phyloP scores from a whole-genome alignment of 2,113 vertebrate genomes.

The Lepisosteus osseus region DNA sequence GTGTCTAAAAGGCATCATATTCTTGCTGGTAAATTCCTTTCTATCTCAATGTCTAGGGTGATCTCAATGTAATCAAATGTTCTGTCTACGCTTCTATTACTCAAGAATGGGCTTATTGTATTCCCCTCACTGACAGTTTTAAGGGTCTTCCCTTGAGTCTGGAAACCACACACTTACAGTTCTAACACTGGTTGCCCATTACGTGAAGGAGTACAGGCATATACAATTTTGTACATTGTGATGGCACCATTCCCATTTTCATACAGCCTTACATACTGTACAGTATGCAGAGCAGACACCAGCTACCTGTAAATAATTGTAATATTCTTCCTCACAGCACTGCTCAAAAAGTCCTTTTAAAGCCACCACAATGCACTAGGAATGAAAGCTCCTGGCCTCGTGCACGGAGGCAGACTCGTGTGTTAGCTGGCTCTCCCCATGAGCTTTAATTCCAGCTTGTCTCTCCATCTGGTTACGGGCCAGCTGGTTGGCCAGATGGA shows the following conservation, averaged over 20 bases:
- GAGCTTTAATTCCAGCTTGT: constrained; percentile 31
- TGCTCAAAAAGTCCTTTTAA: background rate
- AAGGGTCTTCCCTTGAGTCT: background rate
- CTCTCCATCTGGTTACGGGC: constrained; percentile 44
- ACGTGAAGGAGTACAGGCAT: background rate
- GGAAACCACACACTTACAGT: background rate
- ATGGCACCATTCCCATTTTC: background rate
- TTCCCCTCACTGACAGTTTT: too few relatives aligned
- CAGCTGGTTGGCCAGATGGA: constrained; percentile 74
- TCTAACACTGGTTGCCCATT: background rate
- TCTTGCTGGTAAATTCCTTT: too few relatives aligned
- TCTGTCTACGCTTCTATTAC: too few relatives aligned
- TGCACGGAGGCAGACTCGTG: constrained; percentile 3
- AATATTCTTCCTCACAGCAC: background rate
- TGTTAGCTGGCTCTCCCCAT: background rate
- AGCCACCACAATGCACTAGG: background rate
- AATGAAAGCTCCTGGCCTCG: constrained; percentile 17
- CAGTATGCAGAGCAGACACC: background rate
- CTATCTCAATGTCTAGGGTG: too few relatives aligned
- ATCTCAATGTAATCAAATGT: too few relatives aligned
- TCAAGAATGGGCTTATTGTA: too few relatives aligned
- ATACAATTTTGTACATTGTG: background rate
- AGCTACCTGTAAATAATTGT: background rate
- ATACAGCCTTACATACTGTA: background rate
- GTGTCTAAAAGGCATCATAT: too few relatives aligned